Percentiles rank a stretch among this genome's conserved stretches.
Evolutionary conservation across 2,113 vertebrate species (phyloP).

Genomic region (Catagonus wagneri): DNA sequence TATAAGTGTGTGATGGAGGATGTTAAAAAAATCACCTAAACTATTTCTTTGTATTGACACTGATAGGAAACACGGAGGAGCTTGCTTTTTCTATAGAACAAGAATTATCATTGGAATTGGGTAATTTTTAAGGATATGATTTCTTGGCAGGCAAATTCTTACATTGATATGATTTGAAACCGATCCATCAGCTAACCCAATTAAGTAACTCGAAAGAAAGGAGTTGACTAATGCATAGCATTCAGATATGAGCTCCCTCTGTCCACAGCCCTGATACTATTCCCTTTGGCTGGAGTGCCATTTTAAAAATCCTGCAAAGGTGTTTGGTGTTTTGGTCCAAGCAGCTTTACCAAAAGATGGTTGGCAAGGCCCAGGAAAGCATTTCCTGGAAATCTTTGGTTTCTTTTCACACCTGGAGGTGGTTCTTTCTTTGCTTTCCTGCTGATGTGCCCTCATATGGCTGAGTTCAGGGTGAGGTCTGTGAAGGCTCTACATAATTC

Average conservation of each 20-base stretch:
- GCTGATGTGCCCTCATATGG: background rate
- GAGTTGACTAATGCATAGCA: background rate
- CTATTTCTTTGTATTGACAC: background rate
- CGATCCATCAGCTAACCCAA: background rate
- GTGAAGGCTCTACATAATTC: background rate
- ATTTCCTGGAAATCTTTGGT: background rate
- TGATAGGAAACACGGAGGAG: background rate
- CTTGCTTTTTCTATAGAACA: background rate
- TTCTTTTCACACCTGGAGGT: background rate
- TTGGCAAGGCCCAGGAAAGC: background rate
- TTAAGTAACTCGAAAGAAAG: conserved; percentile 6
- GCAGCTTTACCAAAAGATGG: background rate
- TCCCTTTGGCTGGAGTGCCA: background rate
- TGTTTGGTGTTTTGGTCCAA: background rate
- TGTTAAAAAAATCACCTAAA: background rate
- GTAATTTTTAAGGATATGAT: background rate
- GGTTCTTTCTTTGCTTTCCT: background rate
- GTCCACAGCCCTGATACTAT: background rate
- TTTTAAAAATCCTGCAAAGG: background rate
- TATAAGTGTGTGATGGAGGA: background rate
- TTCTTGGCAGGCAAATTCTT: background rate
- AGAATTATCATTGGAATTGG: background rate
- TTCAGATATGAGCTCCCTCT: background rate
- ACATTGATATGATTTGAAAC: background rate
- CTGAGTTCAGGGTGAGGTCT: background rate